Base-by-base conservation (phyloP, 2,888 invertebrate species). In the Lamproptera curius region DNA sequence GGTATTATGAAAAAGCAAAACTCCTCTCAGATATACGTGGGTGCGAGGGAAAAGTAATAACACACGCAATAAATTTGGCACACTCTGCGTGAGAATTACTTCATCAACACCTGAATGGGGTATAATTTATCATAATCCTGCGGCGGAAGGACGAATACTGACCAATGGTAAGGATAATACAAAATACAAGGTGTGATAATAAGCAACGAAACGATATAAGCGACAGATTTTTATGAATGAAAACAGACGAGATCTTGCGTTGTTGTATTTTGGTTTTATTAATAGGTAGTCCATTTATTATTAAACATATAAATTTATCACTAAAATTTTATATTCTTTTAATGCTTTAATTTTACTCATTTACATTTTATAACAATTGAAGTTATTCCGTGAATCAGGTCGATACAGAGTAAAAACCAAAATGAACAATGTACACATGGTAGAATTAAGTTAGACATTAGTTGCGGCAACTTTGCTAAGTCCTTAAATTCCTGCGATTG, bases 401-500 rank as follows among this genome's bases (percentile, higher is more conserved):
- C 23, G 23, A 6, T 23, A 23, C 23, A n/a, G n/a, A 23, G 8
- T 23, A 23, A 23, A 4, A 23, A 6, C 35, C 26, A 16, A 26
- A 13, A 16, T 34, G 34, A 17, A 42, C 42, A n/a, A n/a, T n/a
- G n/a, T n/a, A n/a, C n/a, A n/a, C n/a, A n/a, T n/a, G n/a, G n/a
- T n/a, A n/a, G n/a, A n/a, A n/a, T n/a, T n/a, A n/a, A n/a, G 67
- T 74, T 72, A 67, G 69, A 23, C 4, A 6, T 23, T 76, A 67
- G 70, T 62, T 58, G n/a, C n/a, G n/a, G 56, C 59, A 65, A 68
- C 66, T 74, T 66, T 52, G 46, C 64, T 58, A 74, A 79, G 79
- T 75, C 80, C 73, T 75, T 76, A 76, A 76, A 79, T 70, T 66
- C 76, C 63, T 61, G n/a, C n/a, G n/a, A n/a, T n/a, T n/a, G n/a